Conservation (phyloP, 35 echinoderm and acorn worm species). For the Amphiura filiformis region DNA sequence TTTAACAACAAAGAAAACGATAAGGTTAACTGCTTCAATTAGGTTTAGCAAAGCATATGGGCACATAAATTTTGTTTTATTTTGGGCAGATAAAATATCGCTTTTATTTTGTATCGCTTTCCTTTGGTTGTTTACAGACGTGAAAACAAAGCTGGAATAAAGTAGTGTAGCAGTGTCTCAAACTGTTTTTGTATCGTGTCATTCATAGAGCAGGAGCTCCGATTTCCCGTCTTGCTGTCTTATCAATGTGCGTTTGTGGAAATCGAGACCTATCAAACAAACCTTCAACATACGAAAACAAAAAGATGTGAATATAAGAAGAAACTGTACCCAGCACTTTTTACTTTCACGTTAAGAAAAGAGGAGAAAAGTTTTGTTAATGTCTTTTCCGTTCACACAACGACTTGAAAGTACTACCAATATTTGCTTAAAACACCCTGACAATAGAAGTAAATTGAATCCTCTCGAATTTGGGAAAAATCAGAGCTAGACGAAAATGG, state of each 20-base stretch:
- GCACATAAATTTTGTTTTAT: too few relatives aligned
- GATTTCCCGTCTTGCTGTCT: background rate
- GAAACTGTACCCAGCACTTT: background rate
- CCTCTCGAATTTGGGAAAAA: background rate
- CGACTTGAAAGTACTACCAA: background rate
- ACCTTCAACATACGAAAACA: slow-evolving; percentile 11
- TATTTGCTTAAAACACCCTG: background rate
- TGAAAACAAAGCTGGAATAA: background rate
- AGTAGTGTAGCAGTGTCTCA: background rate
- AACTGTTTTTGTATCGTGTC: slow-evolving; percentile 4
- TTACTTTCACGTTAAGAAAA: background rate
- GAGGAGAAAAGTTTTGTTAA: background rate
- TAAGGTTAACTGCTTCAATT: too few relatives aligned
- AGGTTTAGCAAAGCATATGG: too few relatives aligned
- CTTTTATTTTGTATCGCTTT: too few relatives aligned
- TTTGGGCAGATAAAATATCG: too few relatives aligned
- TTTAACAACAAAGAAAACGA: too few relatives aligned
- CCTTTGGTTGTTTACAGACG: background rate
- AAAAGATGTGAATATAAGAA: background rate
- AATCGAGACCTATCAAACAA: background rate
- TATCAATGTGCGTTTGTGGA: background rate
- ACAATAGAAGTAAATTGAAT: background rate
- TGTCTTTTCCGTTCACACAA: background rate
- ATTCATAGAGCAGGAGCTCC: background rate
- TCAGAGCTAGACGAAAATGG: background rate